A percentile compares a stretch with the other conserved stretches of the same genome.
Evolutionary conservation across 2,113 vertebrate genomes (phyloP).

Genomic region (Prunella fulvescens): DNA sequence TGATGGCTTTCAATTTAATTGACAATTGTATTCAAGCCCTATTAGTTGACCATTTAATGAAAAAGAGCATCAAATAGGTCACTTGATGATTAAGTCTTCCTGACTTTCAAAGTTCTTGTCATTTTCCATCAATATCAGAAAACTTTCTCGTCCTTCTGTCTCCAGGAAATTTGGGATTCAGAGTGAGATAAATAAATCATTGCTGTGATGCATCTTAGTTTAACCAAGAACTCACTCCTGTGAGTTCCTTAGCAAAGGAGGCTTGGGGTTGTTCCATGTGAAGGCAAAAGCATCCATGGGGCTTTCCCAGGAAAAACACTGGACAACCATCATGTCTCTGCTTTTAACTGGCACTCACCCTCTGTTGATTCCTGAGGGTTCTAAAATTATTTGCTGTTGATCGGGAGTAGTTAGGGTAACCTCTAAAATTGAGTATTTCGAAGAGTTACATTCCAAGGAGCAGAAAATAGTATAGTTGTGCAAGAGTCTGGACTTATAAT

Average conservation of each 20-base stretch:
- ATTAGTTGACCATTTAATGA: neutral
- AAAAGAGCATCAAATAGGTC: neutral
- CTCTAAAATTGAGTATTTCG: neutral
- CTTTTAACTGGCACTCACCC: neutral
- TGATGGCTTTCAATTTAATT: neutral
- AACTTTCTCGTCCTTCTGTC: neutral
- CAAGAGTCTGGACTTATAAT: neutral
- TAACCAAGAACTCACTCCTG: neutral
- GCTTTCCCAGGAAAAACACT: neutral
- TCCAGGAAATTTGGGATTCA: neutral
- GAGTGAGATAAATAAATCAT: neutral
- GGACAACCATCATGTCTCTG: neutral
- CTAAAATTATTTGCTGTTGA: neutral
- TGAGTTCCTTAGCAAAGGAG: neutral
- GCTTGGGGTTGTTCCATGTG: rapidly evolving
- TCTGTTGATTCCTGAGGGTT: neutral
- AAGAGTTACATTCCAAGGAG: neutral
- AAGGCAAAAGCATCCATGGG: neutral
- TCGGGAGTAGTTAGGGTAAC: neutral
- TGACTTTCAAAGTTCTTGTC: neutral
- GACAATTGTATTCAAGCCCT: neutral
- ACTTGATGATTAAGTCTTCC: neutral
- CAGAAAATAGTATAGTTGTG: neutral
- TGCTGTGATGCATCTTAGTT: neutral
- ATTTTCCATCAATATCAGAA: neutral